Conservation (phyloP, 2,888 invertebrate genomes). For the Torymus aiolomorphi region DNA sequence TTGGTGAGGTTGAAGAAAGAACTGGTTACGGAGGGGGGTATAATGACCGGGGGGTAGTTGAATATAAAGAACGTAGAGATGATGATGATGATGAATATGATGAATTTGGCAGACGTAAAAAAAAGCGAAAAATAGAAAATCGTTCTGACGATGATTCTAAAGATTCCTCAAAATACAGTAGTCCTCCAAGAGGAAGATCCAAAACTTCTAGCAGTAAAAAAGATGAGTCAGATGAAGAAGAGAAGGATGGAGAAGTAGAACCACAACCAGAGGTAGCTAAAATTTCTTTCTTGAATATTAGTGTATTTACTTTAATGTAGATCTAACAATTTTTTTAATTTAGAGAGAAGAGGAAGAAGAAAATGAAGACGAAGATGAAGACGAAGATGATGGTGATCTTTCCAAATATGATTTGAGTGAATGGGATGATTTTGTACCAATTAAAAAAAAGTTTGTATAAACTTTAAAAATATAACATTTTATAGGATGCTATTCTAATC, state of each 20-base stretch:
- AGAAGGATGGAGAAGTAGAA: constrained; percentile 38
- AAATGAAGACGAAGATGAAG: constrained; percentile 78
- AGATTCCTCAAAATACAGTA: constrained; percentile 71
- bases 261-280: constrained; percentile 59
- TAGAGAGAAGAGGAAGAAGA: constrained; percentile 71
- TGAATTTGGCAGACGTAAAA: constrained; percentile 86
- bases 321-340: constrained; percentile 47
- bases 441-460: constrained; percentile 69
- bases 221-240: constrained; percentile 57
- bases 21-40: constrained; percentile 92
- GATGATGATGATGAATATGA: constrained; percentile 97
- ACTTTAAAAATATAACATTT: constrained; percentile 9
- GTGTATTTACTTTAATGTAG: constrained; percentile 3
- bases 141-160: constrained; percentile 73
- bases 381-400: constrained; percentile 78
- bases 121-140: constrained; percentile 78
- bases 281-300: constrained; percentile 24
- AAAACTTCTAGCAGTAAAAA: constrained; percentile 65
- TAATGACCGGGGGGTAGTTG: constrained; percentile 96
- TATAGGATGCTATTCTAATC: constrained; percentile 23
- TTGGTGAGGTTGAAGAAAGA: constrained; percentile 92
- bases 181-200: constrained; percentile 67
- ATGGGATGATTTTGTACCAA: constrained; percentile 76
- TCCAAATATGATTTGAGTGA: constrained; percentile 79
- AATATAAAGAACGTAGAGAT: constrained; percentile 91